Evolutionary conservation across 2,797 vertebrate species (phyloP), one percentile per base, ranked within the genome.

Genomic region (Myotis findleyi): DNA sequence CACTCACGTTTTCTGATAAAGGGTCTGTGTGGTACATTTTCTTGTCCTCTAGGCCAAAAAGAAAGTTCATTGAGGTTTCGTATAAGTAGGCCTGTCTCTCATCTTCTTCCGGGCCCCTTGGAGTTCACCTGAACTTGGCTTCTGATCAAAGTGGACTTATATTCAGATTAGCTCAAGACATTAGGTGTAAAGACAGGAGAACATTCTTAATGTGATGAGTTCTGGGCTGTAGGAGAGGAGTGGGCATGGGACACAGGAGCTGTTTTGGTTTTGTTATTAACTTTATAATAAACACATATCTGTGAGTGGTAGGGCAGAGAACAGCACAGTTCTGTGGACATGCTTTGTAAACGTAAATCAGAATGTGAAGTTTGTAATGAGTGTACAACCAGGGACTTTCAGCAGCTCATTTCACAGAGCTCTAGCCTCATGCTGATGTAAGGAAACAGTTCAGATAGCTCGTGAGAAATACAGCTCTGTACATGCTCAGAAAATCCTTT

Each of bases 401-500:
- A 25, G 6, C 41, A n/a, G 36, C 18, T 92, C 38, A 2, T 30
- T 51, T 30, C 27, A 5, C 38, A 73, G 79, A 89, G 4, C 41
- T 62, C 21, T 11, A 6, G 11, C n/a, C 33, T 21, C n/a, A 8
- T 66, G 87, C 69, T 89, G 64, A 90, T 20, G 36, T 71, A 44
- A 49, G 49, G 36, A 84, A 36, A 57, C 20, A 33, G 59, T 62
- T 84, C 49, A 57, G 47, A 21, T 82, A 47, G 49, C 81, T 76
- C 21, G 0, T 27, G 77, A 90, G 77, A 85, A 94, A 41, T 57
- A 12, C 20, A 72, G 0, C 18, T 84, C 59, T 76, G 36, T 62
- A 27, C 53, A 21, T 30, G 53, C 71, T 77, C 53, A 62, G 79
- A 83, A 90, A 86, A 86, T 44, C 87, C 53, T 92, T 57, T 86